phyloP scores from a whole-genome alignment of 2,888 invertebrate species.

The Margaritifera margaritifera region DNA sequence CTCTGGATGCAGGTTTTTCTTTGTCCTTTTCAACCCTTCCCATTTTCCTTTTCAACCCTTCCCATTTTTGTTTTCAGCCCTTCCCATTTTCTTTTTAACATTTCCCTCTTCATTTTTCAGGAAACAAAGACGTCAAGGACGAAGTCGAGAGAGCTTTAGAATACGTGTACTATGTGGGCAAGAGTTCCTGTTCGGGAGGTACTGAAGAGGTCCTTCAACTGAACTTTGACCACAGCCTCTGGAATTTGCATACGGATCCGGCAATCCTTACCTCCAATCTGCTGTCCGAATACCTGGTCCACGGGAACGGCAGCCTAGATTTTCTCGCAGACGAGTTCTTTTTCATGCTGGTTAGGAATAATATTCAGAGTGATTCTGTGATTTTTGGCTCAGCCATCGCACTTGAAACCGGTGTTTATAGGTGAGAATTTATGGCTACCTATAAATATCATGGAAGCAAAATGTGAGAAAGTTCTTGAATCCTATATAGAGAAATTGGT shows the following conservation, averaged over 20 bases:
- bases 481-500: too few relatives aligned
- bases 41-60: too few relatives aligned
- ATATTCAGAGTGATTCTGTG: slow-evolving; percentile 57
- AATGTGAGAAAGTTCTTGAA: too few relatives aligned
- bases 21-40: too few relatives aligned
- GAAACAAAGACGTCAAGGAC: neutral
- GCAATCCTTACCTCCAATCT: slow-evolving; percentile 66
- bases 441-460: neutral
- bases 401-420: slow-evolving; percentile 51
- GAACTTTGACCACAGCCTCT: slow-evolving; percentile 55
- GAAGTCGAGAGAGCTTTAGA: slow-evolving; percentile 53
- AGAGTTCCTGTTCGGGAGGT: slow-evolving; percentile 50
- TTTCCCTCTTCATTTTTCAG: too few relatives aligned
- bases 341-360: slow-evolving; percentile 62
- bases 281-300: slow-evolving; percentile 48
- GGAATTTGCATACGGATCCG: slow-evolving; percentile 58
- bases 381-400: slow-evolving; percentile 67
- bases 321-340: slow-evolving; percentile 45
- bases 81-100: too few relatives aligned
- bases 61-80: too few relatives aligned
- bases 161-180: slow-evolving; percentile 54
- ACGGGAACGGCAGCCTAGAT: slow-evolving; percentile 37
- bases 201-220: slow-evolving; percentile 59
- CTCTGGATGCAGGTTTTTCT: too few relatives aligned
- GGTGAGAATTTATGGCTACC: slow-evolving; percentile 15